A percentile compares a stretch with the other conserved stretches of the same genome.
Evolutionary conservation across 2,797 vertebrate genomes (phyloP).

Genomic region (Tragelaphus eurycerus): DNA sequence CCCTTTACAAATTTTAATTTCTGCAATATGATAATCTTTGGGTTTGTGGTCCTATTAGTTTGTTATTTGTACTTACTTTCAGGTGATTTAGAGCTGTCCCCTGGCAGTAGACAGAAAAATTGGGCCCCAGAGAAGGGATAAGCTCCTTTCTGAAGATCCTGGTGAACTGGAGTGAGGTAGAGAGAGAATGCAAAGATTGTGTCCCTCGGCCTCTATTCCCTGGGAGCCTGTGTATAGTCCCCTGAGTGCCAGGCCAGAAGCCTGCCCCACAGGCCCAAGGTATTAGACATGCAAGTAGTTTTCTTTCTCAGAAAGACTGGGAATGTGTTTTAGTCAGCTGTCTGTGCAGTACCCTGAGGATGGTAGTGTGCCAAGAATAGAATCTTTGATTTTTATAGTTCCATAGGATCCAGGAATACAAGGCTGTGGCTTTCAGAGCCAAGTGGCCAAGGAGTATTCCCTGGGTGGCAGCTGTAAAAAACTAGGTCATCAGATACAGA

Average conservation of each 20-base stretch:
- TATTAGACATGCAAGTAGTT: background rate
- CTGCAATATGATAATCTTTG: background rate
- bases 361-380: background rate
- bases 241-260: background rate
- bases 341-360: background rate
- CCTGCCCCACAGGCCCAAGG: background rate
- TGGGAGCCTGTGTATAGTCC: background rate
- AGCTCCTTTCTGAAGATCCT: background rate
- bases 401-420: background rate
- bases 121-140: background rate
- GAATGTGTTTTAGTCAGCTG: background rate
- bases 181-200: background rate
- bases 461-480: background rate
- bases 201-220: background rate
- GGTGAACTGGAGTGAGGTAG: background rate
- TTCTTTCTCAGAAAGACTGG: background rate
- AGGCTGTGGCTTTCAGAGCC: background rate
- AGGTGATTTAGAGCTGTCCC: background rate
- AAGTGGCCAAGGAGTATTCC: background rate
- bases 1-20: slow-evolving; percentile 24
- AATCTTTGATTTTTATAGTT: background rate
- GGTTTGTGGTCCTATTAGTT: background rate
- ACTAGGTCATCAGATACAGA: background rate
- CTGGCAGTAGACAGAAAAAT: background rate
- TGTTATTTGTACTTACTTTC: background rate